A percentile compares a stretch with the other conserved stretches of the same genome.
Conservation (phyloP, 1,140 invertebrate species). For the Atta texana region DNA sequence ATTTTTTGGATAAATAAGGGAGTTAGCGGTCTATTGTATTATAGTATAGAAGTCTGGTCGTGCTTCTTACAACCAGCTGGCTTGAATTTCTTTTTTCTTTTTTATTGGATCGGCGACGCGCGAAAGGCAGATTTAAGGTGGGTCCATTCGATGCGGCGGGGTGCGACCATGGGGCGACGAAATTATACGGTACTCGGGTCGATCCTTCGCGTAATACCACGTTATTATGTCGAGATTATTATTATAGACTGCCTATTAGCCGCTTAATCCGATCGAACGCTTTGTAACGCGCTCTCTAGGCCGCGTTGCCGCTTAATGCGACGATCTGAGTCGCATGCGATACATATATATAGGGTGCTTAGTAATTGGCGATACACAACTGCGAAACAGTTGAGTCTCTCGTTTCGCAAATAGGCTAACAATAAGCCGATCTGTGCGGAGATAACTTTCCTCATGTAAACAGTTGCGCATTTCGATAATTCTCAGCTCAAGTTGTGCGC, state of each 20-base stretch:
- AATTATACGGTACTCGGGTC: conserved; percentile 70
- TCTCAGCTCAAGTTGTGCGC: not conserved
- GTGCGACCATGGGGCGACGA: conserved; percentile 70
- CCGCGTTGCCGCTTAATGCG: conserved; percentile 73
- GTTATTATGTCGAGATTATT: conserved; percentile 76
- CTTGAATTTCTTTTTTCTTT: no score
- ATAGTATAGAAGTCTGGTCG: not conserved
- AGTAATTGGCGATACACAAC: conserved; percentile 45
- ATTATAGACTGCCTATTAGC: conserved; percentile 77
- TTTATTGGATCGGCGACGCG: conserved; percentile 42
- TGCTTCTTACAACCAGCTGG: not conserved
- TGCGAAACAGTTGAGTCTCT: conserved; percentile 15
- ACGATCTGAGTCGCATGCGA: conserved; percentile 44
- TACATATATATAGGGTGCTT: conserved; percentile 34
- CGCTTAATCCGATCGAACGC: conserved; percentile 77
- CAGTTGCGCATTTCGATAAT: conserved; percentile 36
- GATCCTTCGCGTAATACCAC: conserved; percentile 75
- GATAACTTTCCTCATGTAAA: conserved; percentile 1
- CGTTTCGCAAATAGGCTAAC: not conserved
- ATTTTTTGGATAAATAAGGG: no score
- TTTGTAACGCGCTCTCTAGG: conserved; percentile 76
- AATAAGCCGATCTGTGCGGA: conserved; percentile 30
- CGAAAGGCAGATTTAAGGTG: conserved; percentile 71
- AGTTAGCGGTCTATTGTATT: no score
- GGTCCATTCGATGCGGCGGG: conserved; percentile 63